Conservation (phyloP, 2,113 vertebrate genomes). For the Myodes glareolus region DNA sequence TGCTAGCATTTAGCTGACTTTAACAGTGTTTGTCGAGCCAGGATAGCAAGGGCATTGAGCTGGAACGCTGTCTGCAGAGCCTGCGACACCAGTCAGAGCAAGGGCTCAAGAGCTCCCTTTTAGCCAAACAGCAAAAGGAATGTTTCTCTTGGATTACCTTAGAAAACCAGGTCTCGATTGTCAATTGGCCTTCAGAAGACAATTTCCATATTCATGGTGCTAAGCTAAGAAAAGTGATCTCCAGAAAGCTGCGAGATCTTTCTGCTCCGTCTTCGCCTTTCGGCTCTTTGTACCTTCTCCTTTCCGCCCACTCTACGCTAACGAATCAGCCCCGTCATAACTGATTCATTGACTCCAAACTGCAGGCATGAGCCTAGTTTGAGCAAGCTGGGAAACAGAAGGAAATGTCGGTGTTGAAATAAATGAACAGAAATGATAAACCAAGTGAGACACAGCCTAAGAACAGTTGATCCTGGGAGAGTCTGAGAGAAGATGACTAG, state of each 20-base stretch:
- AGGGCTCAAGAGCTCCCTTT: background rate
- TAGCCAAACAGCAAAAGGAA: background rate
- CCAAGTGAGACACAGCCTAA: background rate
- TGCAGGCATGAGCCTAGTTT: background rate
- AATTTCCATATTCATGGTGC: background rate
- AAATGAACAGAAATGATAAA: background rate
- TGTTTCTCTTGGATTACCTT: background rate
- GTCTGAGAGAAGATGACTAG: background rate
- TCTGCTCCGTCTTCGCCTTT: background rate
- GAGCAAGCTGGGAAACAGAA: background rate
- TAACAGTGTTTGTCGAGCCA: constrained; percentile 27
- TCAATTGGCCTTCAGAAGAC: constrained; percentile 27
- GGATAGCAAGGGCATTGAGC: background rate
- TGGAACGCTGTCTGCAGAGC: constrained; percentile 30
- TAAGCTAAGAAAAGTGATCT: background rate
- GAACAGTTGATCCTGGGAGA: background rate
- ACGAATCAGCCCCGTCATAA: background rate
- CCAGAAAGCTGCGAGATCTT: background rate
- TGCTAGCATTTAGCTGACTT: background rate
- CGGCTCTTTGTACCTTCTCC: background rate
- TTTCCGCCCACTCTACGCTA: background rate
- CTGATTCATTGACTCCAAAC: background rate
- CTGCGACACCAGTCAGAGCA: background rate
- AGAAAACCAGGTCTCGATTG: background rate
- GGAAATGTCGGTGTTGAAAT: background rate